Percentiles rank a stretch among this genome's conserved stretches.
These are phyloP conservation scores for Upupa epops DNA, from an alignment of 2,113 vertebrate species.

Conservation along the genomic window DNA sequence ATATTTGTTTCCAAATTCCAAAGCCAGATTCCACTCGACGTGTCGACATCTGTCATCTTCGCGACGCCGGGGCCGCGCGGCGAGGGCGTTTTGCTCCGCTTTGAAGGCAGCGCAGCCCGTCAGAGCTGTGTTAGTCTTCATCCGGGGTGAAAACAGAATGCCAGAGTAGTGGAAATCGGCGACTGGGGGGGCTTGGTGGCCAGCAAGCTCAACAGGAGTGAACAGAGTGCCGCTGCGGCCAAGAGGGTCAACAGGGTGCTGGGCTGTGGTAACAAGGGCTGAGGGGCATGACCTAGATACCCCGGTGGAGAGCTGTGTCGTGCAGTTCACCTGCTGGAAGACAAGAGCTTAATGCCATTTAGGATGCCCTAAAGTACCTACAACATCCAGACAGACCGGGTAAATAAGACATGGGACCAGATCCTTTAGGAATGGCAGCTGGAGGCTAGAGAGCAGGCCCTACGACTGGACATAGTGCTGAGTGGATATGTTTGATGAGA, in stretches of 20 bases:
- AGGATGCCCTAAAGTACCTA: not conserved
- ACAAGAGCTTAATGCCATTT: not conserved
- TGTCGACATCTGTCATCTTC: conserved; percentile 38
- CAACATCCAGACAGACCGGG: not conserved
- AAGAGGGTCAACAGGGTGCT: too few species aligned
- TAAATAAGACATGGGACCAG: not conserved
- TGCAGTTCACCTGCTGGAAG: not conserved
- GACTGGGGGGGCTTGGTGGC: too few species aligned
- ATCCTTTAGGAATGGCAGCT: not conserved
- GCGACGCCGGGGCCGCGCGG: not conserved
- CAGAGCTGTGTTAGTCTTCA: too few species aligned
- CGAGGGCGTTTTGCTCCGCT: not conserved
- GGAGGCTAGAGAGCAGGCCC: not conserved
- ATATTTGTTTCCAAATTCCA: conserved; percentile 59
- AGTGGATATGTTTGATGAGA: not conserved
- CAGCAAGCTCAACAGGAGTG: too few species aligned
- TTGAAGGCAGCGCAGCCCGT: too few species aligned
- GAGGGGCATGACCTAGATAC: too few species aligned
- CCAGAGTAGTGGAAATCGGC: too few species aligned
- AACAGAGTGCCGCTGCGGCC: too few species aligned
- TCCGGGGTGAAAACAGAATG: not conserved
- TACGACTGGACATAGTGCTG: not conserved
- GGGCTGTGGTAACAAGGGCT: too few species aligned
- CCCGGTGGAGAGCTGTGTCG: not conserved
- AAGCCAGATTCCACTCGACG: conserved; percentile 40